Evolutionary conservation across 1,140 invertebrate species (phyloP).

Genomic region (Nasonia vitripennis): DNA sequence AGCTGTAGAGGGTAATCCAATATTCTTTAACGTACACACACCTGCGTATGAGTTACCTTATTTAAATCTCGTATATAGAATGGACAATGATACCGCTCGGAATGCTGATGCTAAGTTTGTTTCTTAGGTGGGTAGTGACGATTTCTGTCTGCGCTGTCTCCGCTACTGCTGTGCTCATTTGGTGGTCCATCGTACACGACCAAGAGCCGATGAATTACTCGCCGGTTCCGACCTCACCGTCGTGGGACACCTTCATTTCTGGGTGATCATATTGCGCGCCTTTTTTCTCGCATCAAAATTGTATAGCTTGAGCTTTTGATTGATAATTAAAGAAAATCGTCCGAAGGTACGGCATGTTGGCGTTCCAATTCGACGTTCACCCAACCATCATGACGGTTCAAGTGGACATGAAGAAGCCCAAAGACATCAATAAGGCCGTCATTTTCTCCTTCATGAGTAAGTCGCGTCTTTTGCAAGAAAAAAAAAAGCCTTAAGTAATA

Average conservation of each 20-base stretch:
- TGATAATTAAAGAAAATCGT: background rate
- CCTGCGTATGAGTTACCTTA: background rate
- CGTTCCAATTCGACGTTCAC: slow-evolving; percentile 85
- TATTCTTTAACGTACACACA: background rate
- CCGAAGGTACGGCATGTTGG: slow-evolving; percentile 69
- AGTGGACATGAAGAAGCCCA: slow-evolving; percentile 85
- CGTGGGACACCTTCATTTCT: slow-evolving; percentile 71
- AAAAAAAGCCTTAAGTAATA: background rate
- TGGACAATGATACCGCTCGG: background rate
- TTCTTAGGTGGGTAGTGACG: slow-evolving; percentile 64
- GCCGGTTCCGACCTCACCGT: slow-evolving; percentile 64
- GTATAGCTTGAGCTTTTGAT: background rate
- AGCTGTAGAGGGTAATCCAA: background rate
- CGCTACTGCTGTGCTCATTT: slow-evolving; percentile 65
- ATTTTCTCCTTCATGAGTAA: slow-evolving; percentile 80
- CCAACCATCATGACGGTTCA: slow-evolving; percentile 86
- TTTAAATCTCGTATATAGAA: background rate
- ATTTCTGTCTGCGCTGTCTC: slow-evolving; percentile 61
- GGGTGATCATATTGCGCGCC: slow-evolving; percentile 56
- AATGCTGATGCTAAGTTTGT: slow-evolving; percentile 5
- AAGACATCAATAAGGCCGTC: slow-evolving; percentile 79
- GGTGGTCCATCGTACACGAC: slow-evolving; percentile 70
- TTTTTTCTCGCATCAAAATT: background rate
- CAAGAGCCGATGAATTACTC: slow-evolving; percentile 57
- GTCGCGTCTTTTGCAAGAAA: background rate